Percentiles rank a stretch among this genome's conserved stretches.
phyloP scores from a whole-genome alignment of 2,797 vertebrate species.

The Ciconia nigra region DNA sequence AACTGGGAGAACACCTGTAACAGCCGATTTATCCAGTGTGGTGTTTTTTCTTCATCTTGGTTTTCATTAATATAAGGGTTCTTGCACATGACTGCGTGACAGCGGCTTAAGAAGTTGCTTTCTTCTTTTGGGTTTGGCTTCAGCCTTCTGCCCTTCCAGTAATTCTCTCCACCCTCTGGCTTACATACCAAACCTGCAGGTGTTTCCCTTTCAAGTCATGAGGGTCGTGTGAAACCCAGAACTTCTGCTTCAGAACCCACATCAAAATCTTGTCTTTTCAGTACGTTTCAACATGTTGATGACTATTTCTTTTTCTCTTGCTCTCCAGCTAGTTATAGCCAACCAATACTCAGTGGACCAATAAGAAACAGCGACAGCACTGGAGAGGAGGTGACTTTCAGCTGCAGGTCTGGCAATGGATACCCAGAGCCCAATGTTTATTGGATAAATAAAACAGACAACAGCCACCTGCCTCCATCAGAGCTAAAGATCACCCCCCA shows the following conservation, averaged over 20 bases:
- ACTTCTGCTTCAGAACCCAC: background rate
- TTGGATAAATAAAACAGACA: constrained; percentile 72
- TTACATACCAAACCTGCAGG: background rate
- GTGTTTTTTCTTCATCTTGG: background rate
- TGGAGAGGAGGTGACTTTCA: constrained; percentile 59
- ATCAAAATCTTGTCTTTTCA: background rate
- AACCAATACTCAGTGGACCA: constrained; percentile 50
- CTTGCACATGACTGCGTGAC: background rate
- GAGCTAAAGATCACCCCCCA: background rate
- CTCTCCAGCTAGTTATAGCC: constrained; percentile 68
- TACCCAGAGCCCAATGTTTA: constrained; percentile 67
- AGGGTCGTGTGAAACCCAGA: background rate
- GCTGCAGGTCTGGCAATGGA: constrained; percentile 64
- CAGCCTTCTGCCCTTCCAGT: background rate
- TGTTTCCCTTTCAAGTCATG: background rate
- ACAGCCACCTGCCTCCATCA: constrained; percentile 26
- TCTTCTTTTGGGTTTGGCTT: background rate
- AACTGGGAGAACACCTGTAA: background rate
- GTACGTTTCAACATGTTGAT: accelerated
- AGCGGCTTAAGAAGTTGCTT: background rate
- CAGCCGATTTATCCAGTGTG: background rate
- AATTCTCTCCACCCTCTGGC: background rate
- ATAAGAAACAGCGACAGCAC: background rate
- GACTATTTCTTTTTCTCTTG: background rate
- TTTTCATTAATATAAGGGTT: background rate